A percentile compares a stretch with the other conserved stretches of the same genome.
These are phyloP conservation scores for Porites australiensis DNA, from an alignment of 64 coral and sea anemone genomes.

Conservation along the genomic window DNA sequence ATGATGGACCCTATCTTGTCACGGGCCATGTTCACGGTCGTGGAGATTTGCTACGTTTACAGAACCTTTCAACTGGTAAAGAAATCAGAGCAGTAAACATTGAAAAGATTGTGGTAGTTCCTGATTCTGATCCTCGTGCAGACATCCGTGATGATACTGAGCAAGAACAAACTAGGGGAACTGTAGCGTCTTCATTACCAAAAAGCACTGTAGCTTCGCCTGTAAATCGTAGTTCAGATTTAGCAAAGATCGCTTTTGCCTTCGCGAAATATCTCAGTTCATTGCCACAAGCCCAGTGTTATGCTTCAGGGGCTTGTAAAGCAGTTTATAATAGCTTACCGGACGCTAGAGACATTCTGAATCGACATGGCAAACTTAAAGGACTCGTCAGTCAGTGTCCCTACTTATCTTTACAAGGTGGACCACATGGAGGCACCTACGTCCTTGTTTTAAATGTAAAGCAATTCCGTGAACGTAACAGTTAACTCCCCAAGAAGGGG, in stretches of 20 bases:
- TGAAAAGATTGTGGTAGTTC: slow-evolving; percentile 40
- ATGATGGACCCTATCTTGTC: slow-evolving; percentile 36
- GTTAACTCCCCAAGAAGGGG: not conserved
- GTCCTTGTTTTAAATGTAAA: slow-evolving; percentile 25
- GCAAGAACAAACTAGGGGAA: not conserved
- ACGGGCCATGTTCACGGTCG: slow-evolving; percentile 12
- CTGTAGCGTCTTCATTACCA: not conserved
- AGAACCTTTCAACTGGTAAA: not conserved
- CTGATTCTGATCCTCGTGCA: not conserved
- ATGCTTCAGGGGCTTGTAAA: slow-evolving; percentile 20
- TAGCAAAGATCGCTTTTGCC: slow-evolving; percentile 12
- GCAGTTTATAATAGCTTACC: slow-evolving; percentile 43
- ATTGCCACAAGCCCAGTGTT: not conserved
- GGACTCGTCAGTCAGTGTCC: slow-evolving; percentile 59
- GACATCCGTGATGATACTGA: not conserved
- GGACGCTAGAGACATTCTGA: slow-evolving; percentile 41
- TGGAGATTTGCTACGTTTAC: slow-evolving; percentile 15
- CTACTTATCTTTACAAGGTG: slow-evolving; percentile 65
- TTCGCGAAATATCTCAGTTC: slow-evolving; percentile 17
- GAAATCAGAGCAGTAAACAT: slow-evolving; percentile 23
- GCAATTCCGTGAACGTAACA: not conserved
- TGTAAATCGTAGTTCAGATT: not conserved
- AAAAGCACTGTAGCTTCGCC: not conserved
- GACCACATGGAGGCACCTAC: slow-evolving; percentile 18
- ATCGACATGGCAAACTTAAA: slow-evolving; percentile 54